A percentile compares a stretch with the other conserved stretches of the same genome.
Evolutionary conservation across 92 coral and sea anemone species (phyloP).

Genomic region (Heliopora coerulea): DNA sequence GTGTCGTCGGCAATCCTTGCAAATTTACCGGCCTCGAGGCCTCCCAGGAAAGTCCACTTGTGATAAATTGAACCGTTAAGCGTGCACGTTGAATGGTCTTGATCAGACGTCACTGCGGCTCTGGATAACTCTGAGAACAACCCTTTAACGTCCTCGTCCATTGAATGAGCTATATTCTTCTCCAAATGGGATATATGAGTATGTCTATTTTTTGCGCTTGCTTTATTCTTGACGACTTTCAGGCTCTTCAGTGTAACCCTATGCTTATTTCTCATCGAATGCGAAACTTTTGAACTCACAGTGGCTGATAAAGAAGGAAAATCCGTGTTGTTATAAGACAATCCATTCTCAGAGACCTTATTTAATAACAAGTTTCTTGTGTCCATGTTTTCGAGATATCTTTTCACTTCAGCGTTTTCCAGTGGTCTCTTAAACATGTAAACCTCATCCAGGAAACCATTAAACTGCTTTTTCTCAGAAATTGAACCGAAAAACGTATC

Average conservation of each 20-base stretch:
- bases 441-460: conserved; percentile 80
- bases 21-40: conserved; percentile 81
- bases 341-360: background rate
- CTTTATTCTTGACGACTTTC: background rate
- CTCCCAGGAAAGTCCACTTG: conserved; percentile 86
- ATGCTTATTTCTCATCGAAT: background rate
- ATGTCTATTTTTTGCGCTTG: background rate
- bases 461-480: conserved; percentile 55
- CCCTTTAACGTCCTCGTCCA: background rate
- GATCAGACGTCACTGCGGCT: background rate
- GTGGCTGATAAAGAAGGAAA: conserved; percentile 7
- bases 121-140: conserved; percentile 16
- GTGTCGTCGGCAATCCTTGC: conserved; percentile 70
- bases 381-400: conserved; percentile 60
- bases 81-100: background rate
- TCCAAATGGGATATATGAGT: background rate
- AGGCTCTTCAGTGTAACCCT: background rate
- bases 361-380: conserved; percentile 25
- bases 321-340: background rate
- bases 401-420: conserved; percentile 59
- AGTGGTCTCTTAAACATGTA: conserved; percentile 82
- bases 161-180: background rate
- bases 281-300: background rate
- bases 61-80: conserved; percentile 51
- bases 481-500: conserved; percentile 80